Evolutionary conservation across 2,113 vertebrate genomes (phyloP), one percentile per base, ranked within the genome.

Genomic region (Pseudorectes ferrugineus): DNA sequence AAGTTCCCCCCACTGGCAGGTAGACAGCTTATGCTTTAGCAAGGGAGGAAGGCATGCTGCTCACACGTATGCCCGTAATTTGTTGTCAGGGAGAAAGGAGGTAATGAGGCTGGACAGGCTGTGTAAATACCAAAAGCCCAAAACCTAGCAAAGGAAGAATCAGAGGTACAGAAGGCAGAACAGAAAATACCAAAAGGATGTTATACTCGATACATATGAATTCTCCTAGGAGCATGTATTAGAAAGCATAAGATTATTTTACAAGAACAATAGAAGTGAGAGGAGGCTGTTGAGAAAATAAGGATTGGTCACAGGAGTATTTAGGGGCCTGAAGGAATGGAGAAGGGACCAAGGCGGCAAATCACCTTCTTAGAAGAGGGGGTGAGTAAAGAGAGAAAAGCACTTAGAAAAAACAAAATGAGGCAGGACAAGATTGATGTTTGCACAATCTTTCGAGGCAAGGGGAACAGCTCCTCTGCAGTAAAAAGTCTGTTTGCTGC

Each of bases 91-190:
- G 43, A 87, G 78, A 87, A 78, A 75, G 65, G 29, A 94, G 73
- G 73, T 82, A 93, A 96, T 87, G 70, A 78, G 75, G 68, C n/a
- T 51, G 89, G 93, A 79, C 89, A 94, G 81, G 28, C 57, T 82
- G 52, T 55, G 52, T 81, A 93, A 96, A 96, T 28, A 93, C 52
- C 73, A 78, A 89, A 92, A 87, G 62, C 92, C 72, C 73, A 80
- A 91, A 93, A 59, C 55, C 52, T 40, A 91, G 92, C 33, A 70
- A 51, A 91, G 51, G 31, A 87, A 66, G 73, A 78, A 63, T 59
- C 28, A 81, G 63, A 84, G 22, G 43, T 49, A 71, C 0, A 58
- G 80, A 80, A 93, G 40, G 65, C 57, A 75, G 57, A 91, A 84
- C 3, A 33, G 33, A 91, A 93, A 96, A 96, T 85, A 87, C 28